Base-by-base conservation (phyloP, 1,140 invertebrate species). In the Eupeodes corollae region DNA sequence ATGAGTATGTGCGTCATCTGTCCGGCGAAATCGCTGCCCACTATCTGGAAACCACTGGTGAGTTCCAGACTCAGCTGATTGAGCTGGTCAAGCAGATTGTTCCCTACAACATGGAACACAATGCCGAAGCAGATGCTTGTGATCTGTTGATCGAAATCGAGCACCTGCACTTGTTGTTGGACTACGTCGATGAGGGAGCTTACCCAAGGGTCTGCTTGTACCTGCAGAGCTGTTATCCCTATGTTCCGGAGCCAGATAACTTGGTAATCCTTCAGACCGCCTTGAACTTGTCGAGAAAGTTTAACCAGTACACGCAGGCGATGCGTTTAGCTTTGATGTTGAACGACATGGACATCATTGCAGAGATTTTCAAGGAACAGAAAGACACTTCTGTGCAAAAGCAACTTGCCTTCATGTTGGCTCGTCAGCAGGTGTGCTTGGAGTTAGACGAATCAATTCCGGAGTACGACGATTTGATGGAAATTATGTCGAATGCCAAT, bases 141-240 rank as follows among this genome's bases (percentile, higher is more conserved):
- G 97, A 99, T 75, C 74, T 99, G 15, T 73, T 99, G 0, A 98
- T 99, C 87, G 97, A 99, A 75, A 94, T 98, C 55, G 95, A 99
- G 64, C 77, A 79, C 47, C 73, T 99, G 21, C 88, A 95, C 63
- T 69, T 98, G 13, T 72, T 99, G 0, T 81, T 89, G 42, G 76
- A 93, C 41, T 92, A 91, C 65, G 93, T 98, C 51, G 93, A 98
- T 65, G 80, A 87, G 63, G 86, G 87, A 65, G 91, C 91, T 44
- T 97, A 95, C 73, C 81, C 84, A 9, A 74, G 95, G 60, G 95
- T 99, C 5, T 99, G 95, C 64, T 74, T 98, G 1, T 99, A 99
- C 73, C 73, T 99, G 19, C 73, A 59, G 58, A 97, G 93, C 49
- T 98, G 95, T 76, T 93, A 98, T 37, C 84, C 94, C 1, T 98